Conservation (phyloP, 1,140 invertebrate species). For the Dufourea novaeangliae region DNA sequence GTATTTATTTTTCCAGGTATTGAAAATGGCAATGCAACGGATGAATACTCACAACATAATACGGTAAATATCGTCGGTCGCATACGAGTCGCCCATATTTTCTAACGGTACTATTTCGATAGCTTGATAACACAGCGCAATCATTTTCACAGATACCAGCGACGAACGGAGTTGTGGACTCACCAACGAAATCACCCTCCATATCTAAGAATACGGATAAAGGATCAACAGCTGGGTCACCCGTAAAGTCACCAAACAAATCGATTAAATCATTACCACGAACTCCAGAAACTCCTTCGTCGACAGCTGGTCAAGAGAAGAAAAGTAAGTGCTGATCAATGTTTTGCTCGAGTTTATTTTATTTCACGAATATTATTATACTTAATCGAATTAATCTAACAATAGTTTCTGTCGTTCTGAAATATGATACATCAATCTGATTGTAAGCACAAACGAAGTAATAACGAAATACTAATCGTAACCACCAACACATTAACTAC, state of each 20-base stretch:
- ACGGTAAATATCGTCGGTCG: slow-evolving; percentile 80
- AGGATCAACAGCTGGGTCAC: slow-evolving; percentile 79
- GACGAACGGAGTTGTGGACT: slow-evolving; percentile 84
- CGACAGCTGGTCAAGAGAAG: slow-evolving; percentile 84
- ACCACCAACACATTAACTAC: too few relatives aligned
- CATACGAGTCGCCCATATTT: neutral
- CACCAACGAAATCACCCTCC: slow-evolving; percentile 84
- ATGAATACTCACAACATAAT: slow-evolving; percentile 87
- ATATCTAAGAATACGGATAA: slow-evolving; percentile 79
- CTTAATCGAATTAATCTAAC: neutral
- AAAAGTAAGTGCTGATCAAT: slow-evolving; percentile 85
- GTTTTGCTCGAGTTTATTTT: neutral
- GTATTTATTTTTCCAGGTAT: slow-evolving; percentile 84
- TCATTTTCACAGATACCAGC: slow-evolving; percentile 74
- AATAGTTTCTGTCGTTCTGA: too few relatives aligned
- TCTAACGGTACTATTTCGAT: neutral
- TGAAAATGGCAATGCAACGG: slow-evolving; percentile 89
- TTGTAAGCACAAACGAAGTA: too few relatives aligned
- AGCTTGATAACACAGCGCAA: neutral
- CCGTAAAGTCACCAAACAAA: slow-evolving; percentile 85
- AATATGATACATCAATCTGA: too few relatives aligned
- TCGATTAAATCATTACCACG: slow-evolving; percentile 83
- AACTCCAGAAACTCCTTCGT: slow-evolving; percentile 85
- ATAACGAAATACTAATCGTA: too few relatives aligned
- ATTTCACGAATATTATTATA: neutral